phyloP scores from a whole-genome alignment of 2,113 vertebrate species.

The Stictonetta naevosa region DNA sequence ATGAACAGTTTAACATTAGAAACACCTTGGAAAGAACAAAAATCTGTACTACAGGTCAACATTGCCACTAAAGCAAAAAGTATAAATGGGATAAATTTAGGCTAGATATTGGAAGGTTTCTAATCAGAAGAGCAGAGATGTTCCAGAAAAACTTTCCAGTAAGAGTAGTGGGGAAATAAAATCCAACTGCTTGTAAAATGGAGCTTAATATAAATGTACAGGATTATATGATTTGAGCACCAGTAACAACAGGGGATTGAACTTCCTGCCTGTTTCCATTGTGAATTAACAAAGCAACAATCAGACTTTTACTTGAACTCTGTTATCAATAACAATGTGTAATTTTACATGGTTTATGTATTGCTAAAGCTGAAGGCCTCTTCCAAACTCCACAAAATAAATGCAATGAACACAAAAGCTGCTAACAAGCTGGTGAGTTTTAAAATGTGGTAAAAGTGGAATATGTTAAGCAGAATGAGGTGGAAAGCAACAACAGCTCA shows the following conservation, averaged over 20 bases:
- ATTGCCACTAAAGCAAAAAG: background rate
- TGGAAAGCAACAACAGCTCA: background rate
- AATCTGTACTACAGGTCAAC: background rate
- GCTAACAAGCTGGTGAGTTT: background rate
- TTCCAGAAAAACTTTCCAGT: background rate
- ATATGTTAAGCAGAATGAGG: background rate
- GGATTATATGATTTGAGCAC: conserved; percentile 1
- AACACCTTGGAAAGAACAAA: background rate
- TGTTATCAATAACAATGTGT: conserved; percentile 7
- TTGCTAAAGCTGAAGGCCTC: background rate
- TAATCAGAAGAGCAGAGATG: background rate
- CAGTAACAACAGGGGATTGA: background rate
- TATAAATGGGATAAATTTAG: background rate
- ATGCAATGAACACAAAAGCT: background rate
- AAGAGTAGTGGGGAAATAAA: background rate
- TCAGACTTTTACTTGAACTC: conserved; percentile 23
- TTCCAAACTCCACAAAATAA: background rate
- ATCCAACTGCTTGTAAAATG: background rate
- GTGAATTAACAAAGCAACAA: conserved; percentile 48
- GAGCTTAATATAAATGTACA: background rate
- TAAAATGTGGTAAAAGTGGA: background rate
- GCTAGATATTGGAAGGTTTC: background rate
- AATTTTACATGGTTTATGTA: background rate
- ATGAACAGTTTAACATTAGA: background rate
- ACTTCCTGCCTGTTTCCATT: conserved; percentile 20